Evolutionary conservation across 2,888 invertebrate genomes (phyloP).

Genomic region (Drosophila melanosoma): DNA sequence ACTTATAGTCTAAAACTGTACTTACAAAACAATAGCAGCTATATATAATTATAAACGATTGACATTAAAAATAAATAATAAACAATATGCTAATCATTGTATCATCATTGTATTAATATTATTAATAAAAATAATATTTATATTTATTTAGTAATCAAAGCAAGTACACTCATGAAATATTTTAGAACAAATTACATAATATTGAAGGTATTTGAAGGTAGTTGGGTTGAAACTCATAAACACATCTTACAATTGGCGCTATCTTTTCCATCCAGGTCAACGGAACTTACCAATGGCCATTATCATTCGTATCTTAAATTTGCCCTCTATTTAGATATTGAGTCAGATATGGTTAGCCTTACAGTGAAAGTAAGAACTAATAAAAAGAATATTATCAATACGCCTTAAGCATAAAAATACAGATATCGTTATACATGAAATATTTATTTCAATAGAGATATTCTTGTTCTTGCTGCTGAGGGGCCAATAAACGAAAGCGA

Average conservation of each 20-base stretch:
- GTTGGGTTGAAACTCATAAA: background rate
- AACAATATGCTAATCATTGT: no score
- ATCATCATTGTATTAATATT: no score
- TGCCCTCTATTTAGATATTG: background rate
- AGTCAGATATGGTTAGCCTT: constrained; percentile 4
- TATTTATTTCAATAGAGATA: constrained; percentile 54
- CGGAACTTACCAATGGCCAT: background rate
- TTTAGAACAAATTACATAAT: background rate
- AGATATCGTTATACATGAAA: constrained; percentile 45
- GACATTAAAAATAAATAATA: no score
- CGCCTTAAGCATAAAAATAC: constrained; percentile 38
- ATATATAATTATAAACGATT: background rate
- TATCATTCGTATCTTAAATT: background rate
- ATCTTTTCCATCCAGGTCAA: background rate
- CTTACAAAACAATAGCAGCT: background rate
- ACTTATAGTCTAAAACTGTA: background rate
- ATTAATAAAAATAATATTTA: background rate
- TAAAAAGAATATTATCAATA: constrained; percentile 54
- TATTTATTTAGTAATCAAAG: background rate
- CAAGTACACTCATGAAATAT: background rate
- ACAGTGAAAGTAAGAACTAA: constrained; percentile 68
- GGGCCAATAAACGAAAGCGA: constrained; percentile 73
- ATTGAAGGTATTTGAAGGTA: background rate
- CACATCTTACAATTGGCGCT: background rate
- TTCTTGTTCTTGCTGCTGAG: constrained; percentile 4